These are phyloP conservation scores for Pseudomyrmex dendroicus DNA, from an alignment of 1,140 invertebrate species.

Conservation along the genomic window DNA sequence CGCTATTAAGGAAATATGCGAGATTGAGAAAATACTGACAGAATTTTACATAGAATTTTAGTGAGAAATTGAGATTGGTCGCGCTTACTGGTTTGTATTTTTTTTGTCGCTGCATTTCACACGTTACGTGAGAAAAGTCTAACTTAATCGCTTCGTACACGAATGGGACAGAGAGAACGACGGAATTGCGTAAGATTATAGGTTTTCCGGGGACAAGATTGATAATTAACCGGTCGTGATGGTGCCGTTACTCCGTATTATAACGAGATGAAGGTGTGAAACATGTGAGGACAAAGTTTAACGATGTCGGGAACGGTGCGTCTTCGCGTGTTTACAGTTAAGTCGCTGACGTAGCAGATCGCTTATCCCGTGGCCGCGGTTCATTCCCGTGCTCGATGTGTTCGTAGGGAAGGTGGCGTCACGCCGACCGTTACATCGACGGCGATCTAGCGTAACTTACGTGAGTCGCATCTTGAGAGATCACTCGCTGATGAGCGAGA, in stretches of 20 bases:
- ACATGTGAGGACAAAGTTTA: slow-evolving; percentile 7
- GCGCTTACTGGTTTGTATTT: not conserved
- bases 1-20: too few relatives aligned
- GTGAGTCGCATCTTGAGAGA: slow-evolving; percentile 45
- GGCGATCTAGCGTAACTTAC: slow-evolving; percentile 22
- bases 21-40: not conserved
- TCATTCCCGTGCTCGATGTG: slow-evolving; percentile 1
- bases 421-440: slow-evolving; percentile 22
- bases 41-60: not conserved
- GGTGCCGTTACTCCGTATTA: slow-evolving; percentile 47
- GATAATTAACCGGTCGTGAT: slow-evolving; percentile 35
- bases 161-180: not conserved
- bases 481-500: slow-evolving; percentile 29
- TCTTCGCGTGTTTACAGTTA: slow-evolving; percentile 52
- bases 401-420: slow-evolving; percentile 8
- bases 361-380: slow-evolving; percentile 25
- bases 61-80: not conserved
- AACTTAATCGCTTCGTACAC: not conserved
- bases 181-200: not conserved
- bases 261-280: slow-evolving; percentile 41
- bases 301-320: slow-evolving; percentile 11
- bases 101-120: not conserved
- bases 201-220: slow-evolving; percentile 18
- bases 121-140: not conserved
- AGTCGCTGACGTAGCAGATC: slow-evolving; percentile 35